Conservation (phyloP, 2,797 vertebrate species). For the Hydrolagus colliei region DNA sequence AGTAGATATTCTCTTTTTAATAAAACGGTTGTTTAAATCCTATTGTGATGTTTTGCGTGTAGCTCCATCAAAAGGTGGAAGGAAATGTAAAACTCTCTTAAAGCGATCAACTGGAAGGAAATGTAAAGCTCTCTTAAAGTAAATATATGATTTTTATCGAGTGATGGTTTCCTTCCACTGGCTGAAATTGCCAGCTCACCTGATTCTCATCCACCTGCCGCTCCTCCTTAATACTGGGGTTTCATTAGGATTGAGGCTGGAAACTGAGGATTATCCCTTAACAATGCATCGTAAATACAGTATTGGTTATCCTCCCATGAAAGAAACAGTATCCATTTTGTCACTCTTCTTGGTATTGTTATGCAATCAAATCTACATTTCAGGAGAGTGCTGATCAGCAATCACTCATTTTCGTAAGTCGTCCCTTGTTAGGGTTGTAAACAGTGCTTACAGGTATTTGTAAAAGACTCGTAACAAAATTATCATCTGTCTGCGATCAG, state of each 20-base stretch:
- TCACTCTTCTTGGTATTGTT: background rate
- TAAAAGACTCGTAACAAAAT: background rate
- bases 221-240: conserved; percentile 47
- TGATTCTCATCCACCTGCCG: conserved; percentile 34
- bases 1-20: conserved; percentile 48
- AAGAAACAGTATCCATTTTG: conserved; percentile 27
- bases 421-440: background rate
- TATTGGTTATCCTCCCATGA: background rate
- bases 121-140: conserved; percentile 60
- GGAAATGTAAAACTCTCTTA: conserved; percentile 59
- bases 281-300: background rate
- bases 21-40: conserved; percentile 54
- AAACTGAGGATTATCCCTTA: background rate
- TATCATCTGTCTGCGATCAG: background rate
- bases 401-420: background rate
- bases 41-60: conserved; percentile 63
- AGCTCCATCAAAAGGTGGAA: conserved; percentile 64
- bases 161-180: conserved; percentile 47
- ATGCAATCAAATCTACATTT: background rate
- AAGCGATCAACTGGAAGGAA: conserved; percentile 60
- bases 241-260: conserved; percentile 45
- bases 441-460: background rate
- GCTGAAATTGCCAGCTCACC: conserved; percentile 52
- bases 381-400: background rate
- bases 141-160: conserved; percentile 58